Percentiles rank a stretch among this genome's conserved stretches.
phyloP scores from a whole-genome alignment of 2,797 vertebrate genomes.

The Clamator glandarius region DNA sequence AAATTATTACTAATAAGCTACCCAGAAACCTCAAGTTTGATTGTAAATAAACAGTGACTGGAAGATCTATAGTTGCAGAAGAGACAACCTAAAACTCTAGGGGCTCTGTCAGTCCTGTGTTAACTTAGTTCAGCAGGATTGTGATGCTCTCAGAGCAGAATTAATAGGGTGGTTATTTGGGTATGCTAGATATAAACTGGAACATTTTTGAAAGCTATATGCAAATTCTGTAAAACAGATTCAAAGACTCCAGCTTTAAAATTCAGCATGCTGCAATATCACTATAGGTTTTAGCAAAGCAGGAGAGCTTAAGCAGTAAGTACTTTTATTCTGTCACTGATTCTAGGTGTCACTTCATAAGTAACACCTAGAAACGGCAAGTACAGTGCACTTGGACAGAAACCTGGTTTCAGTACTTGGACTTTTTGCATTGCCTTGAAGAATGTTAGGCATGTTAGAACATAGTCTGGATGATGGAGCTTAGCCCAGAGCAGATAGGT shows the following conservation, averaged over 20 bases:
- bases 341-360: not conserved
- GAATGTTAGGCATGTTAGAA: not conserved
- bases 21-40: not conserved
- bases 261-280: not conserved
- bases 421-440: not conserved
- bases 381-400: not conserved
- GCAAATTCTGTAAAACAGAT: not conserved
- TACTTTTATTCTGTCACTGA: not conserved
- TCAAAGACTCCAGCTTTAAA: not conserved
- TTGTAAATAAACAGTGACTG: not conserved
- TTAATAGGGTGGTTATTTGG: not conserved
- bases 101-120: not conserved
- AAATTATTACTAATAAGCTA: not conserved
- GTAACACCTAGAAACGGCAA: not conserved
- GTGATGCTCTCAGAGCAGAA: not conserved
- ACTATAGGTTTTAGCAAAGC: not conserved
- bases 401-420: not conserved
- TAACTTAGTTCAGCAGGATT: not conserved
- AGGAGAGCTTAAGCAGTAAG: not conserved
- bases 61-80: not conserved
- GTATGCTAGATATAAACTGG: not conserved
- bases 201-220: not conserved
- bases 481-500: not conserved
- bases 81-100: not conserved
- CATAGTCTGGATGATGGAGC: not conserved